Base-by-base conservation (phyloP, 1,140 invertebrate species). In the Leptopilina boulardi region DNA sequence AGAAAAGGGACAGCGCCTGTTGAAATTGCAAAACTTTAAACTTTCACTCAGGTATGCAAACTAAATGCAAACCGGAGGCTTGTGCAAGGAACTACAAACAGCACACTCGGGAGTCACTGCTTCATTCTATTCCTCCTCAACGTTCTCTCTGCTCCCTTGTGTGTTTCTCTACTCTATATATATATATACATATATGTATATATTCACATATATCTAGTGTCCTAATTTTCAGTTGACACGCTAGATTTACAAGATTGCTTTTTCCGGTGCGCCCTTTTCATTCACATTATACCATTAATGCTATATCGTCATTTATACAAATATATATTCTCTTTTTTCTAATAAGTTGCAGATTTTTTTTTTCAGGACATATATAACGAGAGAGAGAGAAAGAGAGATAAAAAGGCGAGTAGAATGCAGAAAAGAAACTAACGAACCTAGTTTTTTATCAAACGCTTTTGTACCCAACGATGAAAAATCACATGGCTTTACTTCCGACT, bases 21-120 rank as follows among this genome's bases (percentile, higher is more conserved):
- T 86, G 82, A 85, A 87, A 88, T 88, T 84, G 83, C 86, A 86
- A 86, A 87, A 88, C 84, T 88, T 87, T 86, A 84, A 87, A 87
- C 86, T 87, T 86, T 86, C 81, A 84, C 84, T 86, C 81, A 83
- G 77, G 82, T 84, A 88, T 88, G 87, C 84, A 87, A 87, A 87
- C 84, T 88, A 87, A n/a, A 86, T 84, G 82, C 85, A 86, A 88
- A 86, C 81, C 82, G 83, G 80, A 83, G 84, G 85, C 86, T 82
- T 84, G 86, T 82, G 82, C 82, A 85, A 87, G 85, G 85, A 86
- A 86, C 85, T 86, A 84, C 85, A 87, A 87, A 87, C 86, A 86
- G 85, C 83, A 86, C 85, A 86, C 86, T 84, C 83, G 84, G 84
- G 84, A 85, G 78, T 82, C 80, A 75, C 85, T 76, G 71, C 66